phyloP scores from a whole-genome alignment of 2,888 invertebrate genomes.

The Mechanitis messenoides region DNA sequence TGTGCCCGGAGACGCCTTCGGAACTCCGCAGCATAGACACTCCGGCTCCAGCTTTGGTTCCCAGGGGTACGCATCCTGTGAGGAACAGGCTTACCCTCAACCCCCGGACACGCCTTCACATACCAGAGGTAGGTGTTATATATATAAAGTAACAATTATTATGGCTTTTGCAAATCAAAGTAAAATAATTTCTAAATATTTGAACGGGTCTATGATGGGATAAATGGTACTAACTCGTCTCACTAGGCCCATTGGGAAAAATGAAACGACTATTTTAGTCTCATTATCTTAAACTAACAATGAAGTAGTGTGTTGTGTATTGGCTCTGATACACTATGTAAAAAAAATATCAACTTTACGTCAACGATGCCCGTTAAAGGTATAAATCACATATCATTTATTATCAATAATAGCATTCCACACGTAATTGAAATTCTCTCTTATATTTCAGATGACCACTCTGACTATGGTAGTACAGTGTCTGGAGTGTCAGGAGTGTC shows the following conservation, averaged over 20 bases:
- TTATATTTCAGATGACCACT: conserved; percentile 78
- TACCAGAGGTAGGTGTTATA: conserved; percentile 59
- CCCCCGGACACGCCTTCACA: conserved; percentile 78
- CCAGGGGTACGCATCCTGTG: conserved; percentile 84
- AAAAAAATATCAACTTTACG: too few species aligned
- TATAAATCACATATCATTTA: not conserved
- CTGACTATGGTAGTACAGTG: conserved; percentile 80
- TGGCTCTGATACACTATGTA: too few species aligned
- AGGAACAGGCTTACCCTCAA: conserved; percentile 82
- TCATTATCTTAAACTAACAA: too few species aligned
- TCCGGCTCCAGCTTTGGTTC: conserved; percentile 88
- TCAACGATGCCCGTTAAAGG: too few species aligned
- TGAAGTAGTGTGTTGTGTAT: too few species aligned
- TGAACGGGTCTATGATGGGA: too few species aligned
- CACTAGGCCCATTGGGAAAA: too few species aligned
- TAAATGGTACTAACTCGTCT: too few species aligned
- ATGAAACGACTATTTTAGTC: too few species aligned
- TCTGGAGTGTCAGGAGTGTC: conserved; percentile 75
- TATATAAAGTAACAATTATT: not conserved
- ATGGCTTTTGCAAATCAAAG: too few species aligned
- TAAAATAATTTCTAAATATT: too few species aligned
- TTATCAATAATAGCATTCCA: not conserved
- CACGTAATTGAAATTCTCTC: not conserved
- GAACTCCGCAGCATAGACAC: conserved; percentile 80
- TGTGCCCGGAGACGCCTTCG: conserved; percentile 85